Evolutionary conservation across 2,797 vertebrate species (phyloP), one percentile per base, ranked within the genome.

Genomic region (Otolemur crassicaudatus): DNA sequence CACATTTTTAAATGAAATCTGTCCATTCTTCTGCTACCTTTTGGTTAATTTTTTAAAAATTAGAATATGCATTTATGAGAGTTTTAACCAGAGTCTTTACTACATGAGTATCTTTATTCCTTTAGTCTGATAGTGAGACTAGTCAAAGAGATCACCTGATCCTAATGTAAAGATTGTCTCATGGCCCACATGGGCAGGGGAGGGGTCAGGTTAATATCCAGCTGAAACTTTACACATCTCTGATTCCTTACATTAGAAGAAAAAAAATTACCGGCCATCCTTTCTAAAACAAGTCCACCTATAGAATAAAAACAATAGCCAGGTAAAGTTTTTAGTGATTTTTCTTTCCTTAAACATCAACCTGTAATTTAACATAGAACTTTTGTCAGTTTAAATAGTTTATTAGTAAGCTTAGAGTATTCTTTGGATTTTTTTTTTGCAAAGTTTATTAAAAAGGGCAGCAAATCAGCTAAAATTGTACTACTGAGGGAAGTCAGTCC

Each of bases 301-400:
- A 43, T n/a, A 34, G 23, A 95, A 80, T 76, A 80, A 88, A 82
- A 87, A 60, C 60, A 92, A 79, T 53, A 90, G 23, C 29, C 75
- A 87, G 77, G 29, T 88, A 46, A 77, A 81, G 40, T 76, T 76
- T 91, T 85, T 53, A 84, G 25, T 67, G 31, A 67, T 76, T 94
- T 87, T 94, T 87, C n/a, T 87, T 95, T 87, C 37, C 75, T 19
- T 63, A 81, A 94, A 49, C 37, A 80, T 60, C 6, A 63, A 58
- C 40, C 34, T 73, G 25, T 93, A 86, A 56, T 37, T 86, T 91
- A 83, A 83, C 22, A 61, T 29, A 63, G 25, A 94, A 89, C 61
- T 85, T 86, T 86, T 65, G 10, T 86, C 70, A 58, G n/a, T 84
- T 77, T 86, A 53, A 29, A 29, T 72, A 40, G 56, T 88, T 91